phyloP scores from a whole-genome alignment of 2,797 vertebrate species.

The Urosaurus nigricauda region DNA sequence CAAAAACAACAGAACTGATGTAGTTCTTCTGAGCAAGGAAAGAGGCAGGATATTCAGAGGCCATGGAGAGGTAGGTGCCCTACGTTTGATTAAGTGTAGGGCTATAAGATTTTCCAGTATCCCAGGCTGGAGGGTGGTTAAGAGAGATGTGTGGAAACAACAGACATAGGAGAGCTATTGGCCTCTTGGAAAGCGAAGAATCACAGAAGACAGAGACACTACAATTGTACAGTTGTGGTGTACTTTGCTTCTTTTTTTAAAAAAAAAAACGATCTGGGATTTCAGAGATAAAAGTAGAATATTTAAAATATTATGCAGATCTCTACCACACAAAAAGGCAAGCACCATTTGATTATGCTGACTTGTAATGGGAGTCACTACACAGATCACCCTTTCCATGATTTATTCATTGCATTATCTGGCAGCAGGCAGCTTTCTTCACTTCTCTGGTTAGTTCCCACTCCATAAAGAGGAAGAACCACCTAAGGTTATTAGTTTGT shows the following conservation, averaged over 20 bases:
- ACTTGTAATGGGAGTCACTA: no score
- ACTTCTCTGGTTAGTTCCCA: no score
- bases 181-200: not conserved
- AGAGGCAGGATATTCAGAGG: slow-evolving; percentile 36
- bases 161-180: slow-evolving; percentile 10
- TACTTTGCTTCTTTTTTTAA: not conserved
- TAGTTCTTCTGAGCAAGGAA: slow-evolving; percentile 29
- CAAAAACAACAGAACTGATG: slow-evolving; percentile 40
- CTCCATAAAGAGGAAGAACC: no score
- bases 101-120: slow-evolving; percentile 27
- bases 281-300: not conserved
- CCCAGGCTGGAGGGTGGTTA: not conserved
- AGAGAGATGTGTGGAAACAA: slow-evolving; percentile 15
- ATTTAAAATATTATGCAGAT: not conserved
- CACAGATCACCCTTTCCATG: no score
- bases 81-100: slow-evolving; percentile 36
- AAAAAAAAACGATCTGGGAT: not conserved
- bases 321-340: no score
- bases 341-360: no score
- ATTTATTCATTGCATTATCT: no score
- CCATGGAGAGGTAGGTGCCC: slow-evolving; percentile 4
- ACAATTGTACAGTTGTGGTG: not conserved
- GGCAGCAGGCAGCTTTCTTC: no score
- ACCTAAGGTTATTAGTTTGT: no score
- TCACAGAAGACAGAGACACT: not conserved